Evolutionary conservation across 2,797 vertebrate species (phyloP).

Genomic region (Squalus acanthias): DNA sequence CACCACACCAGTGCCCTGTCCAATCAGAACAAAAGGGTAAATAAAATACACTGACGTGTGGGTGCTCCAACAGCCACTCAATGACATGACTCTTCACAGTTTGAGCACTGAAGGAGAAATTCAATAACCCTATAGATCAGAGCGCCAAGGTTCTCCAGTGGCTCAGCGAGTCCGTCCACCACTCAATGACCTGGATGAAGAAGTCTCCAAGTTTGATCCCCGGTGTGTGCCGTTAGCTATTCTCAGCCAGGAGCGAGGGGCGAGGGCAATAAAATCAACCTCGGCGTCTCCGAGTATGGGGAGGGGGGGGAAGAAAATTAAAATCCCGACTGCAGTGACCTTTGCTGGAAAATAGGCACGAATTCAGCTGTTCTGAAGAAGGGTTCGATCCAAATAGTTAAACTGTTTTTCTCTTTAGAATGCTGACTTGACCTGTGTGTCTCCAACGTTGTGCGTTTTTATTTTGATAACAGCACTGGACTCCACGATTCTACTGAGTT

Average conservation of each 20-base stretch:
- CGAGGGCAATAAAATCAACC: background rate
- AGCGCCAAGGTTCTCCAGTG: background rate
- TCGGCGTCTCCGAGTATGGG: too few species aligned
- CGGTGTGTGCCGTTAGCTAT: background rate
- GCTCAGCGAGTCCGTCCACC: background rate
- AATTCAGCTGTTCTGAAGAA: background rate
- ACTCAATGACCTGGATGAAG: background rate
- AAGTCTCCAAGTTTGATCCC: background rate
- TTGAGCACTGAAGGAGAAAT: background rate
- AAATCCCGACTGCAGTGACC: background rate
- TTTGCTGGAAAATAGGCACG: background rate
- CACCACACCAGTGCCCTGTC: background rate
- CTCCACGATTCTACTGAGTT: too few species aligned
- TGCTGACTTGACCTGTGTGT: background rate
- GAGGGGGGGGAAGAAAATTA: background rate
- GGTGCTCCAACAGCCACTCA: too few species aligned
- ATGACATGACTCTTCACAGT: background rate
- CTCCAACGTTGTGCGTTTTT: background rate
- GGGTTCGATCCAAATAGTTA: background rate
- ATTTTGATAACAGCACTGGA: background rate
- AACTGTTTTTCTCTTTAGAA: background rate
- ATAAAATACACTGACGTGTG: background rate
- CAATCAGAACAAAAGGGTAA: background rate
- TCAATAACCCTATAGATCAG: background rate
- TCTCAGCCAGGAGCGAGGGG: background rate